phyloP scores from a whole-genome alignment of 2,888 invertebrate species.

The Watsonalla cultraria region DNA sequence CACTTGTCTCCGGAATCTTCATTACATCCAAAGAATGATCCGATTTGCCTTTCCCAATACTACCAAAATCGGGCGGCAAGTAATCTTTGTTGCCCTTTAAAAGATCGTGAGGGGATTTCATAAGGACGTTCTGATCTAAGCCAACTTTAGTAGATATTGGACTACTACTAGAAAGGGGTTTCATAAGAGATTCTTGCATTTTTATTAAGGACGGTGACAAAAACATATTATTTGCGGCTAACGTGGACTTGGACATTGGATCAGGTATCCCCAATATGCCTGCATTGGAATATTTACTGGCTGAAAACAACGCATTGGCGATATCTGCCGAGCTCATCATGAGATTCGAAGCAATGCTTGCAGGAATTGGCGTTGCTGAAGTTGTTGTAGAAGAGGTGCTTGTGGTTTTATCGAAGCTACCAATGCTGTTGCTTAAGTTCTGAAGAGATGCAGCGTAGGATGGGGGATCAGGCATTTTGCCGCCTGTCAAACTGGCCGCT shows the following conservation, averaged over 20 bases:
- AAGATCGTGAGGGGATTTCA: constrained; percentile 69
- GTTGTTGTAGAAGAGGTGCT: constrained; percentile 71
- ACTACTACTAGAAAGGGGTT: constrained; percentile 79
- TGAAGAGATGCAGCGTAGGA: constrained; percentile 69
- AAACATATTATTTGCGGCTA: constrained; percentile 89
- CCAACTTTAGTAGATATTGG: constrained; percentile 70
- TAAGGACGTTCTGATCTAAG: constrained; percentile 60
- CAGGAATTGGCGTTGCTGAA: constrained; percentile 70
- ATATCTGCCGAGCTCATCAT: constrained; percentile 82
- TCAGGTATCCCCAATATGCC: constrained; percentile 84
- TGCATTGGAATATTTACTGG: constrained; percentile 81
- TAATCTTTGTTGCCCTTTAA: constrained; percentile 69
- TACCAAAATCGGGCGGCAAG: constrained; percentile 75
- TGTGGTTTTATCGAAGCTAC: constrained; percentile 62
- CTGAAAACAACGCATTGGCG: constrained; percentile 82
- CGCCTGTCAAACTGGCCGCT: constrained; percentile 60
- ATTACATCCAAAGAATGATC: constrained; percentile 62
- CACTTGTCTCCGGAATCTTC: constrained; percentile 61
- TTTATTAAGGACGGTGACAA: constrained; percentile 85
- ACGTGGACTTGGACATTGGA: constrained; percentile 85
- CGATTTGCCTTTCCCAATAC: constrained; percentile 70
- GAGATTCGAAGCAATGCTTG: constrained; percentile 78
- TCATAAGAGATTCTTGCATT: constrained; percentile 82
- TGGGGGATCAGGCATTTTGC: constrained; percentile 68
- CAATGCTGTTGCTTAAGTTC: constrained; percentile 61